Base-by-base conservation (phyloP, 2,888 invertebrate species). In the Blastobasis adustella region DNA sequence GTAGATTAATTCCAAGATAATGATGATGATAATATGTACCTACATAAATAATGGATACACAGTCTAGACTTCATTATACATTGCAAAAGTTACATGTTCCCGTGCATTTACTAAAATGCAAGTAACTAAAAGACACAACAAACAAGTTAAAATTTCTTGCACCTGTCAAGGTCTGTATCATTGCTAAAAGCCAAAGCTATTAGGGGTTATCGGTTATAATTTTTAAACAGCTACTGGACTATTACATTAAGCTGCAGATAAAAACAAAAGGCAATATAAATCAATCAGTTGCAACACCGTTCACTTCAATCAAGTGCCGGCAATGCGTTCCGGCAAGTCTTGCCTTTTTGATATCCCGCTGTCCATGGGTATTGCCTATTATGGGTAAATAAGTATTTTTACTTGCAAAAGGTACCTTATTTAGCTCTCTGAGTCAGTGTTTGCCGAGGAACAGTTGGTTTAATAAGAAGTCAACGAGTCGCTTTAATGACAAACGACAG, bases 331-430 rank as follows among this genome's bases (percentile, higher is more conserved):
- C 79, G 79, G 76, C 79, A 82, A 81, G 77, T 73, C 74, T 75
- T 74, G 65, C 81, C 82, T 72, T 82, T 72, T 77, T 62, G 49
- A 76, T 73, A 60, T 47, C 62, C 62, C 55, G 62, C 56, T 58
- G 73, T 75, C 76, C 79, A 65, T 78, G 79, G 69, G 59, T 63
- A 56, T 70, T 58, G 51, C 84, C 82, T 69, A 72, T 65, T 79
- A 80, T 69, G 81, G 84, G 69, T 67, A 80, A 74, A 80, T 77
- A 75, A 71, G 71, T 56, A 69, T 75, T 76, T 23, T 74, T 70
- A 76, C 74, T 73, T 69, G 61, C 71, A 73, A 73, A 76, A 69
- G 73, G 72, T 71, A 79, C 84, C 83, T 83, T 85, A 83, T 87
- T 81, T 76, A 84, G 82, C 66, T 49, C 54, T 59, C 67, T 80